Base-by-base conservation (phyloP, 2,797 vertebrate genomes). In the Australoheros facetus region DNA sequence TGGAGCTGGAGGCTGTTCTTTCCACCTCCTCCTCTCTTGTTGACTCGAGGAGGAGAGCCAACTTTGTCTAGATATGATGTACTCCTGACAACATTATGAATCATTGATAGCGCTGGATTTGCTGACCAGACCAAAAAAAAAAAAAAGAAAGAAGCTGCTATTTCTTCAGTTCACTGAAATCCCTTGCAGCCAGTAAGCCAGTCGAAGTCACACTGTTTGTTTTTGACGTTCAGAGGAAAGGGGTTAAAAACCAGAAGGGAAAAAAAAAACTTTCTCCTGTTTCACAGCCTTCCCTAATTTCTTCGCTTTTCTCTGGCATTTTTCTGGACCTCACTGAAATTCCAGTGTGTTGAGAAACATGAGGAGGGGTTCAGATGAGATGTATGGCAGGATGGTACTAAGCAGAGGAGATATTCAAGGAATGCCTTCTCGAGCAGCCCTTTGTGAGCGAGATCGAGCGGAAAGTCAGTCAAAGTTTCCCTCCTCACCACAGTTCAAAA, bases 21-120 rank as follows among this genome's bases (percentile, higher is more conserved):
- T 60, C 53, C 48, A 19, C 79, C 51, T 62, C 56, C 23, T 71
- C 84, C 70, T 60, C 57, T 21, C 39, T 64, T 73, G 80, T 89
- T 87, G 86, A 92, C 83, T 89, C 16, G 4, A 78, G 54, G 51
- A 81, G 28, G 58, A 73, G 71, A 87, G 75, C 66, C 84, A 83
- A 79, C 71, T 78, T 83, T 90, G 77, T 87, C 37, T 56, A 79
- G 83, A 90, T 84, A 85, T 55, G 78, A 89, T 88, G 75, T 54
- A 75, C 78, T 85, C 84, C 79, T 91, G 92, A 94, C 92, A 94
- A 92, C 79, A 79, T 75, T 73, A 92, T 95, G 91, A 93, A 95
- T 95, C 93, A 95, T 94, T 94, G 92, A 95, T 94, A 83, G 59
- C 54, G 60, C 83, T 34, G 58, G 84, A 93, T 91, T 89, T 88